Percentiles rank a stretch among this genome's conserved stretches.
Conservation (phyloP, 2,888 invertebrate genomes). For the Polyommatus iphigenia region DNA sequence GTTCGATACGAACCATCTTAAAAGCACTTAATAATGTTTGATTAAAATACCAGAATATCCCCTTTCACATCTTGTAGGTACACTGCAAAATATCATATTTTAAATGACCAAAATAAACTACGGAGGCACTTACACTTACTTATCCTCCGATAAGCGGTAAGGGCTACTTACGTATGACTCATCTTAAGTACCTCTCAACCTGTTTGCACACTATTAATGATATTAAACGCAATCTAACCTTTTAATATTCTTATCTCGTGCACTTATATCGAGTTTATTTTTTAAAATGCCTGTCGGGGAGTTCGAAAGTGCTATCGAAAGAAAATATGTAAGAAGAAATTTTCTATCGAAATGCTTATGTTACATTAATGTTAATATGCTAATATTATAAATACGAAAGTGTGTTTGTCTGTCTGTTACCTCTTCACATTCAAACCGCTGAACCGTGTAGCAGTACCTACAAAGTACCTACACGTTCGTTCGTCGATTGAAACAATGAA, state of each 20-base stretch:
- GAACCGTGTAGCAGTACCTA: too few species aligned
- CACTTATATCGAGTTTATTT: constrained; percentile 11
- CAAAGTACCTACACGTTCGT: too few species aligned
- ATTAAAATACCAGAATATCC: too few species aligned
- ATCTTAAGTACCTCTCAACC: constrained; percentile 19
- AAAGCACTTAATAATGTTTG: too few species aligned
- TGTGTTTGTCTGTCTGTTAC: too few species aligned
- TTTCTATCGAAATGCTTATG: too few species aligned
- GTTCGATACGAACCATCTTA: too few species aligned
- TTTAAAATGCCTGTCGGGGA: background rate
- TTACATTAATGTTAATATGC: too few species aligned
- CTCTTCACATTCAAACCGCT: too few species aligned
- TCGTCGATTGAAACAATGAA: too few species aligned
- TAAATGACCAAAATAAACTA: constrained; percentile 1
- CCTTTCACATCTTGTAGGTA: background rate
- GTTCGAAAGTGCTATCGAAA: background rate
- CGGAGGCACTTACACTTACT: background rate
- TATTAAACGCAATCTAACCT: constrained; percentile 21
- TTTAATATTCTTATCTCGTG: constrained; percentile 28
- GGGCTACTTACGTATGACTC: constrained; percentile 14
- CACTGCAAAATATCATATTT: background rate
- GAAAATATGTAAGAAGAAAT: background rate
- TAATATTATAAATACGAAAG: too few species aligned
- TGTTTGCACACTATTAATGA: constrained; percentile 25
- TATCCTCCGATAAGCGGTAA: background rate